Evolutionary conservation across 2,113 vertebrate species (phyloP).

Genomic region (Calidris pygmaea): DNA sequence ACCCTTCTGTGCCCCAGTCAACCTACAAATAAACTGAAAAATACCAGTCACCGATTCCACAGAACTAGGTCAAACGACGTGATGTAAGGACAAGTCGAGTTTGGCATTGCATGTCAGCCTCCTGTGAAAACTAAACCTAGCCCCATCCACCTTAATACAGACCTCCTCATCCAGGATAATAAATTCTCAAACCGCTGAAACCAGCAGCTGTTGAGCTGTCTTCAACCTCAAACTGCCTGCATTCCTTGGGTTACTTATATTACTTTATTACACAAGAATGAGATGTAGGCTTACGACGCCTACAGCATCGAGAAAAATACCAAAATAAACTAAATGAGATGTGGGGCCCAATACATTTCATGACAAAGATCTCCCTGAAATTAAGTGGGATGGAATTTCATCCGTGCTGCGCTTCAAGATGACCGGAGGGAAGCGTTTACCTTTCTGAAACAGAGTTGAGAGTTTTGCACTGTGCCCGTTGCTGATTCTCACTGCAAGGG

Average conservation of each 20-base stretch:
- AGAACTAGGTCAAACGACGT: neutral
- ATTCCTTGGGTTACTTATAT: neutral
- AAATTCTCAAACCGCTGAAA: neutral
- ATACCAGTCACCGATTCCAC: neutral
- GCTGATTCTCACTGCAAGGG: neutral
- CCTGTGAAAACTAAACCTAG: neutral
- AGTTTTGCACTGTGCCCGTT: neutral
- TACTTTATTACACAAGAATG: neutral
- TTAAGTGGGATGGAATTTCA: neutral
- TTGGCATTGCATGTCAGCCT: neutral
- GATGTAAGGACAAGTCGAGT: neutral
- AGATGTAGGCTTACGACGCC: neutral
- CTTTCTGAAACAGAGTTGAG: neutral
- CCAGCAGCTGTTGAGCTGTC: neutral
- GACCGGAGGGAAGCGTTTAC: slow-evolving; percentile 7
- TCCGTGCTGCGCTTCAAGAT: neutral
- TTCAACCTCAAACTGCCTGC: neutral
- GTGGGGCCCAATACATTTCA: neutral
- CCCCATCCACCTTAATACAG: neutral
- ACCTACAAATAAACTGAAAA: neutral
- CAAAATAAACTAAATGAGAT: neutral
- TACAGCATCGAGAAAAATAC: neutral
- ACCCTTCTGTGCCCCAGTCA: neutral
- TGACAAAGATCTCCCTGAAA: neutral
- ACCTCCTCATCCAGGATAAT: neutral